Evolutionary conservation across 2,888 invertebrate species (phyloP), one percentile per base, ranked within the genome.

Genomic region (Disparrhopalites patrizii): DNA sequence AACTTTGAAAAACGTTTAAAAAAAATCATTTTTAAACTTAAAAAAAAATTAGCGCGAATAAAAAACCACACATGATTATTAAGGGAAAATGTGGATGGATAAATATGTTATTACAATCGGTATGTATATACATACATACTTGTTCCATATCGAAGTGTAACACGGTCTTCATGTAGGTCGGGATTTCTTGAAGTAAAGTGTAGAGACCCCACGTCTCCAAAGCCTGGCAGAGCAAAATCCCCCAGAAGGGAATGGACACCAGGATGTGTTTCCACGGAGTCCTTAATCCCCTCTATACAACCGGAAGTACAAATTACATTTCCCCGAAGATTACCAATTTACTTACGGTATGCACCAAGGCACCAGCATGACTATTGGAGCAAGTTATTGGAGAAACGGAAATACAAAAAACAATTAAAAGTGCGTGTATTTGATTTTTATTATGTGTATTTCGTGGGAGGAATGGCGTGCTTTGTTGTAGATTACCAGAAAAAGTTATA

Each of bases 161-260:
- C 77, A 91, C 89, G 78, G 89, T 86, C 75, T 86, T 87, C 90
- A 91, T 90, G 73, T 91, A 91, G 0, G 89, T 87, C 8, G 91
- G 90, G 69, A 91, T 78, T 77, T 91, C 90, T 0, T 90, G 90
- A 7, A 91, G 82, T 76, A 89, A 87, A 60, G 90, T 91, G 80
- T 91, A 91, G 81, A 91, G 90, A 20, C 72, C 74, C 89, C 87
- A 90, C 89, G 91, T 1, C 88, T 84, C 77, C 88, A 88, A 28
- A 89, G 90, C 75, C 10, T 57, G 36, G 73, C 73, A 73, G 52
- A 91, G 83, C 13, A 90, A 81, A 69, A 91, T 90, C 4, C 91
- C 91, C 91, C 91, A 91, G 70, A 92, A 80, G 0, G 91, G 91
- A 5, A 87, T 79, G 58, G 89, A 90, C 0, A 85, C 87, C 20